These are phyloP conservation scores for Papilio glaucus DNA, from an alignment of 1,140 invertebrate species.

Conservation along the genomic window DNA sequence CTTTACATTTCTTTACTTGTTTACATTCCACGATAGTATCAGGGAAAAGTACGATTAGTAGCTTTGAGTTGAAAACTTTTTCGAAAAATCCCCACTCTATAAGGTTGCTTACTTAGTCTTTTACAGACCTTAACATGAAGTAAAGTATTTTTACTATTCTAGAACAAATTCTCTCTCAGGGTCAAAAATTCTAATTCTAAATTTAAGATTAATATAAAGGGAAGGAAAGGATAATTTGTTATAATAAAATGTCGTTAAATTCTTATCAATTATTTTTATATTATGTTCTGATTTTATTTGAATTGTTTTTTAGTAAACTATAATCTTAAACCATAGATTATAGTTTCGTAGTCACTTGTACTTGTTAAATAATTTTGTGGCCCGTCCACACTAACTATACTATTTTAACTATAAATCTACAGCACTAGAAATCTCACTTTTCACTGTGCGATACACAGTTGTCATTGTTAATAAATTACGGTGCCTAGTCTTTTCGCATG, in stretches of 20 bases:
- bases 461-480: constrained; percentile 46
- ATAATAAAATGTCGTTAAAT: not conserved
- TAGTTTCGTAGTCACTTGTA: constrained; percentile 13
- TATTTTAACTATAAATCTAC: constrained; percentile 49
- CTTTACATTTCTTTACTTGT: too few relatives aligned
- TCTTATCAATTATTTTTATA: not conserved
- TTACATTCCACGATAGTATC: too few relatives aligned
- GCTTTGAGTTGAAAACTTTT: not conserved
- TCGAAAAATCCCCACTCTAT: not conserved
- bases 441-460: constrained; percentile 48
- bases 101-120: not conserved
- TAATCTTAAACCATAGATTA: not conserved
- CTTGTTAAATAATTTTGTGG: constrained; percentile 24
- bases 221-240: constrained; percentile 11
- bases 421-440: constrained; percentile 65
- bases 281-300: not conserved
- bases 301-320: not conserved
- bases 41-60: too few relatives aligned
- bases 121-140: not conserved
- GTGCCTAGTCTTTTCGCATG: constrained; percentile 54
- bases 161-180: constrained; percentile 28
- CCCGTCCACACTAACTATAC: constrained; percentile 37
- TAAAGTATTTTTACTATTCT: not conserved
- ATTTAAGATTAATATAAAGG: constrained; percentile 15
- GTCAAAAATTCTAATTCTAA: constrained; percentile 9